These are phyloP conservation scores for Acrocera orbiculus DNA, from an alignment of 2,888 invertebrate species.

Conservation along the genomic window DNA sequence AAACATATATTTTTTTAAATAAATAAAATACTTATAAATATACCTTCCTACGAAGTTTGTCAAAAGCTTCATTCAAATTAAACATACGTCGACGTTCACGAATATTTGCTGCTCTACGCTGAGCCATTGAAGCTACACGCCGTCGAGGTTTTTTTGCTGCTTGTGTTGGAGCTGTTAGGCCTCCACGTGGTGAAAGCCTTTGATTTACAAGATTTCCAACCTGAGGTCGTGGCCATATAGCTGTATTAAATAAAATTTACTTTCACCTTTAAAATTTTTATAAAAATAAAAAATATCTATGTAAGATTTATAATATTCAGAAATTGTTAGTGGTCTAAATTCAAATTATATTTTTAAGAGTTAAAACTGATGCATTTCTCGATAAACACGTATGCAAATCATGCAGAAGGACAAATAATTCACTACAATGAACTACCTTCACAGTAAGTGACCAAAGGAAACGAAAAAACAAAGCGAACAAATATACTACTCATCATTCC, in stretches of 20 bases:
- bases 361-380: too few species aligned
- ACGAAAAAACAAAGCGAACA: too few species aligned
- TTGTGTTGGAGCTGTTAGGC: slow-evolving; percentile 21
- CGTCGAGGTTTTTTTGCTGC: slow-evolving; percentile 63
- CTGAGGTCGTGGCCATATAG: slow-evolving; percentile 39
- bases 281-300: background rate
- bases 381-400: too few species aligned
- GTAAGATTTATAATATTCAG: too few species aligned
- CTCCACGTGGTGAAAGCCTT: slow-evolving; percentile 19
- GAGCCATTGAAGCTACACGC: slow-evolving; percentile 77
- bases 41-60: slow-evolving; percentile 74
- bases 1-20: background rate
- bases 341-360: too few species aligned
- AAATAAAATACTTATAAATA: background rate
- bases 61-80: slow-evolving; percentile 90
- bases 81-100: slow-evolving; percentile 87
- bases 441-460: too few species aligned
- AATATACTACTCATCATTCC: too few species aligned
- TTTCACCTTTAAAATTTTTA: too few species aligned
- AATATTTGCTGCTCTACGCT: slow-evolving; percentile 81
- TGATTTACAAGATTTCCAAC: slow-evolving; percentile 34
- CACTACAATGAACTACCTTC: too few species aligned
- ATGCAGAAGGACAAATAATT: too few species aligned
- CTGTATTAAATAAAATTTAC: slow-evolving; percentile 13
- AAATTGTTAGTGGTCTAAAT: too few species aligned